Evolutionary conservation across 2,888 invertebrate genomes (phyloP).

Genomic region (Amiota minor): DNA sequence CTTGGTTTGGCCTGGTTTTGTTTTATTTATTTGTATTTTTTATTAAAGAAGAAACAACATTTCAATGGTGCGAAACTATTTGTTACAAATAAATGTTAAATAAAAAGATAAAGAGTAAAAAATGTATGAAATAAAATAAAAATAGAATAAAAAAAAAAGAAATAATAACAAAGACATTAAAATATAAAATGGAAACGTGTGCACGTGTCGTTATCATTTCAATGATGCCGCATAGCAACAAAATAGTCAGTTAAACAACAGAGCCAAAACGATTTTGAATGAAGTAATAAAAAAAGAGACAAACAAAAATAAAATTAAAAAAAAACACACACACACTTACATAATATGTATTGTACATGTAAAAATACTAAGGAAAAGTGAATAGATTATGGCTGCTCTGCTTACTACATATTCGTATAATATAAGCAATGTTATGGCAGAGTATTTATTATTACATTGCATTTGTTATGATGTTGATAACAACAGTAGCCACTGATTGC

Average conservation of each 20-base stretch:
- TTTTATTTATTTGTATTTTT: too few relatives aligned
- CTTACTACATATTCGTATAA: too few relatives aligned
- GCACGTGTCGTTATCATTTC: constrained; percentile 51
- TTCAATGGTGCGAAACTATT: too few relatives aligned
- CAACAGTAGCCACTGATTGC: constrained; percentile 30
- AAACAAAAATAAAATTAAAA: constrained; percentile 40
- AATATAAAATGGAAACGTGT: constrained; percentile 51
- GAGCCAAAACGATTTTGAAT: constrained; percentile 10
- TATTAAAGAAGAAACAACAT: too few relatives aligned
- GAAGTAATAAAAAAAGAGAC: constrained; percentile 8
- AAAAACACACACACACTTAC: constrained; percentile 16
- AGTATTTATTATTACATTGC: too few relatives aligned
- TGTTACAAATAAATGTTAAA: too few relatives aligned
- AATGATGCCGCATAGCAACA: constrained; percentile 47
- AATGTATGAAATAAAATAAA: neutral
- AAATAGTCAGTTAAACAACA: constrained; percentile 17
- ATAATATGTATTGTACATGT: constrained; percentile 33
- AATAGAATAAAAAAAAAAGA: neutral
- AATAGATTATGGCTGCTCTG: too few relatives aligned
- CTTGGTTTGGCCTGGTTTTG: too few relatives aligned
- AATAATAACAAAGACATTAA: neutral
- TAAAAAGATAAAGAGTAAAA: too few relatives aligned
- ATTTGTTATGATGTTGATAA: too few relatives aligned
- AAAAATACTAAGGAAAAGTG: constrained; percentile 1
- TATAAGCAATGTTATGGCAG: too few relatives aligned